Base-by-base conservation (phyloP, 2,888 invertebrate species). In the Eilema sororculum region DNA sequence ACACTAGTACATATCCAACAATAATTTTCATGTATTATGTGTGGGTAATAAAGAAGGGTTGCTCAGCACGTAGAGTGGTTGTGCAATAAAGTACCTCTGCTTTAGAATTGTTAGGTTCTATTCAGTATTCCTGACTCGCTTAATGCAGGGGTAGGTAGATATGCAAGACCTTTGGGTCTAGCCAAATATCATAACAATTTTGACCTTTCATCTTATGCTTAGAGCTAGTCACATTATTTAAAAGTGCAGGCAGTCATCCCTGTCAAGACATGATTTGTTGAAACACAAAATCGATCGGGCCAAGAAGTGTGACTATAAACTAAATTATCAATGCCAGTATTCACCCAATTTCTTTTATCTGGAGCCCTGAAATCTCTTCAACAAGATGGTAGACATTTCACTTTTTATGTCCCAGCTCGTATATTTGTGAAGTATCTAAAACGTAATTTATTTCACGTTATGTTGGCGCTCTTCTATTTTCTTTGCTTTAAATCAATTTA, bases 1-100 rank as follows among this genome's bases (percentile, higher is more conserved):
- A 76, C 78, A 78, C 69, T 77, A 70, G 83, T 72, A 75, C 74
- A 79, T 73, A 74, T 75, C 5, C 13, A 16, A 16, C 41, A 41
- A 41, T 41, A 41, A 37, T 13, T 57, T 57, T 57, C 10, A 24
- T 22, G 10, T 24, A 13, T 6, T 22, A 10, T 57, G 57, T 24
- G 24, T 57, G 57, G 12, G 24, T 57, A 57, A 57, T 46, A 20
- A 16, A 41, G 13, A 33, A 33, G 41, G 41, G 41, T 41, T 41
- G 46, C 46, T 46, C 2, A 20, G 46, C 5, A 46, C 8, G 46
- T 5, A 46, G 20, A 6, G 41, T 41, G 46, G 46, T n/a, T 52
- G n/a, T 52, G n/a, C 5, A n/a, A n/a, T 52, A 52, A 52, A 52
- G 52, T n/a, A 52, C 8, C 6, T 6, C 20, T 41, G 41, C 16